A percentile compares a stretch with the other conserved stretches of the same genome.
Conservation (phyloP, 2,113 vertebrate genomes). For the Psammodynastes pulverulentus region DNA sequence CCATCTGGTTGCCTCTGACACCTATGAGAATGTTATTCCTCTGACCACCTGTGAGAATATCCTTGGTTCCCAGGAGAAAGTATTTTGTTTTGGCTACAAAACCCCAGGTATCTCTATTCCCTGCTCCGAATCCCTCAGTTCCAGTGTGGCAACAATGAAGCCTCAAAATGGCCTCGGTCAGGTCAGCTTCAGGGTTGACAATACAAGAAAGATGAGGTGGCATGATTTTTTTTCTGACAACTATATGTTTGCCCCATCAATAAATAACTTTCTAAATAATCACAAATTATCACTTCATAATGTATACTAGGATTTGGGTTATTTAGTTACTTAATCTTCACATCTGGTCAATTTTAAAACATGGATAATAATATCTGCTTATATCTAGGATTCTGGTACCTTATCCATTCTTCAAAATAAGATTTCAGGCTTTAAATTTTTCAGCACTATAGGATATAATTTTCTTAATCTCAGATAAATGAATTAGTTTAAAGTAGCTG, state of each 20-base stretch:
- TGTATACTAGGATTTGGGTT: not conserved
- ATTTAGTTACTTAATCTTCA: not conserved
- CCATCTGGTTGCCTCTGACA: no score
- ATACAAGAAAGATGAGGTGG: not conserved
- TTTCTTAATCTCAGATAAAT: not conserved
- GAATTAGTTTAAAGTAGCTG: not conserved
- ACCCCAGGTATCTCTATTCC: no score
- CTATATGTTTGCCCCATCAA: not conserved
- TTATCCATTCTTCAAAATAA: not conserved
- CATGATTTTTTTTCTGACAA: not conserved
- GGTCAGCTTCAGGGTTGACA: no score
- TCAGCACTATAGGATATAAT: not conserved
- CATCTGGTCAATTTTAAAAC: not conserved
- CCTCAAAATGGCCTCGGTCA: no score
- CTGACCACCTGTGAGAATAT: no score
- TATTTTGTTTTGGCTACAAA: no score
- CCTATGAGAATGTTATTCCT: no score
- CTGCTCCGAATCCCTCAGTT: no score
- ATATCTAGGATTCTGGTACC: not conserved
- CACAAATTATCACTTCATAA: not conserved
- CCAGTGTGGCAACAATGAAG: no score
- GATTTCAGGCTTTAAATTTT: not conserved
- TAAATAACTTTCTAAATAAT: not conserved
- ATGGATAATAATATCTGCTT: not conserved
- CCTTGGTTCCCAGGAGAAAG: no score